Percentiles rank a stretch among this genome's conserved stretches.
These are phyloP conservation scores for Ditula angustiorana DNA, from an alignment of 2,888 invertebrate genomes.

Conservation along the genomic window DNA sequence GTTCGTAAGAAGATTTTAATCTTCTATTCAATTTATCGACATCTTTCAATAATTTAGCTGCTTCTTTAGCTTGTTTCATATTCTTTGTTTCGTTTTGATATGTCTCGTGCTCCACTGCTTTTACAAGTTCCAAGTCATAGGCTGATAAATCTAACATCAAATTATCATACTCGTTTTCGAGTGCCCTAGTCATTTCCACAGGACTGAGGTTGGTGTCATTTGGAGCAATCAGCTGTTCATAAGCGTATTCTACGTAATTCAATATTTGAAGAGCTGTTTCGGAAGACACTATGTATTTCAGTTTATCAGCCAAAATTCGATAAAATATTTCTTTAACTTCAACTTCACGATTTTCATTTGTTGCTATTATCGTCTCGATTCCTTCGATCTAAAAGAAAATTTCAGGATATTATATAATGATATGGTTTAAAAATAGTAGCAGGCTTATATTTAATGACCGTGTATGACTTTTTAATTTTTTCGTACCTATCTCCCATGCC, in stretches of 20 bases:
- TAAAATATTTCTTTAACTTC: slow-evolving; percentile 73
- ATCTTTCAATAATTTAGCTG: slow-evolving; percentile 70
- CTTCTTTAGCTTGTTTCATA: slow-evolving; percentile 68
- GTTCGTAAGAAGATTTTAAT: slow-evolving; percentile 71
- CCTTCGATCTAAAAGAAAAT: slow-evolving; percentile 62
- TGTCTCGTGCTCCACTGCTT: slow-evolving; percentile 70
- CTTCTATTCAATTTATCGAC: slow-evolving; percentile 74
- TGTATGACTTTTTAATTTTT: too few relatives aligned
- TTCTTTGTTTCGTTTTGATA: slow-evolving; percentile 66
- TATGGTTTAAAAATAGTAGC: too few relatives aligned
- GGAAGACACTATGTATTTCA: slow-evolving; percentile 84
- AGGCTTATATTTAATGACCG: too few relatives aligned
- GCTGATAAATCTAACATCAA: slow-evolving; percentile 72
- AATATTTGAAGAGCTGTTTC: slow-evolving; percentile 86
- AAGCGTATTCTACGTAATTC: slow-evolving; percentile 88
- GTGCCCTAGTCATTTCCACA: slow-evolving; percentile 86
- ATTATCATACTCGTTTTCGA: slow-evolving; percentile 83
- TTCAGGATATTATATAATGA: too few relatives aligned
- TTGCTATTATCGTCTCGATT: slow-evolving; percentile 62
- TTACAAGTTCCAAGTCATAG: slow-evolving; percentile 68
- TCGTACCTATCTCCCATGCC: too few relatives aligned
- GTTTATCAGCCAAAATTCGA: slow-evolving; percentile 70
- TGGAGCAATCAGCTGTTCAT: slow-evolving; percentile 86
- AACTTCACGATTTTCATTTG: slow-evolving; percentile 63
- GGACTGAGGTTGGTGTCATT: slow-evolving; percentile 86